A percentile compares a stretch with the other conserved stretches of the same genome.
Conservation (phyloP, 2,888 invertebrate genomes). For the Galerucella calmariensis region DNA sequence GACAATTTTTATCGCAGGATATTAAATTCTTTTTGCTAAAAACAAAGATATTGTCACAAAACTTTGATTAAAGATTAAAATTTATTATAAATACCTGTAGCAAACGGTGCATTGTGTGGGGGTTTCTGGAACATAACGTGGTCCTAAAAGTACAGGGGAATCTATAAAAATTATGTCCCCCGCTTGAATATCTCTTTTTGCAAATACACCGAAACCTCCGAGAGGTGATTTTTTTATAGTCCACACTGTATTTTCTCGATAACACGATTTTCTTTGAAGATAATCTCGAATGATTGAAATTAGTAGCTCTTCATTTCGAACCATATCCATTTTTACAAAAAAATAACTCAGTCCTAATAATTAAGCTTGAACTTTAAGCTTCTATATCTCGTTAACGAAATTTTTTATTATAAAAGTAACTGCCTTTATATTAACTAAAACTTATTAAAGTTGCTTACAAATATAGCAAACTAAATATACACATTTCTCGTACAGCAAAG, state of each 20-base stretch:
- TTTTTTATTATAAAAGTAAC: too few relatives aligned
- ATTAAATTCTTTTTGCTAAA: slow-evolving; percentile 62
- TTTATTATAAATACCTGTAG: slow-evolving; percentile 67
- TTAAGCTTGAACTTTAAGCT: too few relatives aligned
- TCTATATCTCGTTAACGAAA: too few relatives aligned
- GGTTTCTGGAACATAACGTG: slow-evolving; percentile 68
- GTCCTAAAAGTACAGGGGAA: slow-evolving; percentile 76
- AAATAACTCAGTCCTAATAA: too few relatives aligned
- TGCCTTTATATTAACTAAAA: too few relatives aligned
- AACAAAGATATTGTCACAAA: background rate
- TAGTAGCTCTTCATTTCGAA: slow-evolving; percentile 40
- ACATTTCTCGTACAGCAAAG: background rate
- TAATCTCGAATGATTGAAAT: slow-evolving; percentile 46
- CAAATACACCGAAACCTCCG: slow-evolving; percentile 79
- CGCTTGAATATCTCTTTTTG: slow-evolving; percentile 72
- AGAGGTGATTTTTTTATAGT: slow-evolving; percentile 70
- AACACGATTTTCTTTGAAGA: slow-evolving; percentile 44
- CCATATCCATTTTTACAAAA: slow-evolving; percentile 7
- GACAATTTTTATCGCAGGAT: slow-evolving; percentile 73
- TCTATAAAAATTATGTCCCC: slow-evolving; percentile 81
- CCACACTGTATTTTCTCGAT: slow-evolving; percentile 67
- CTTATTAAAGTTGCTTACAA: background rate
- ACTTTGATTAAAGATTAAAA: background rate
- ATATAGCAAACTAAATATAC: background rate
- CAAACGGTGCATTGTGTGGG: slow-evolving; percentile 77